Evolutionary conservation across 2,888 invertebrate genomes (phyloP).

Genomic region (Anoplius nigerrimus): DNA sequence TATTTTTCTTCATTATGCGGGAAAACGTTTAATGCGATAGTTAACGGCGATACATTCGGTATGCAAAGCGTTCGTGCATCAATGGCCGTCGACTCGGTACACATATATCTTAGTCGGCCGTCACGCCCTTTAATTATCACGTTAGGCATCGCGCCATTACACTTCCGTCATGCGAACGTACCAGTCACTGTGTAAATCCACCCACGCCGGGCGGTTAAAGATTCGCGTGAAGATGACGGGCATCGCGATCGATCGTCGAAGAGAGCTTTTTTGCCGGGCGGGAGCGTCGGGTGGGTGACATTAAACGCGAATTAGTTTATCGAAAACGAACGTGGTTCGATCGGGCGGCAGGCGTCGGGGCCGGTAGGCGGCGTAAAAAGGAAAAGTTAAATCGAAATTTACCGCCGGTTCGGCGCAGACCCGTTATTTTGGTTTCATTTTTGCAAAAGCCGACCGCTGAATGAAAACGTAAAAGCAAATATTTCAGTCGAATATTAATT

Average conservation of each 20-base stretch:
- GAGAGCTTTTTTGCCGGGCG: too few relatives aligned
- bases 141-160: constrained; percentile 53
- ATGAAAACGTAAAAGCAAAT: constrained; percentile 54
- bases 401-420: background rate
- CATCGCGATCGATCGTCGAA: constrained; percentile 39
- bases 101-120: constrained; percentile 42
- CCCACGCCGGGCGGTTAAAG: constrained; percentile 28
- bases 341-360: too few relatives aligned
- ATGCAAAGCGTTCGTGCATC: constrained; percentile 33
- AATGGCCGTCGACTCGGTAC: constrained; percentile 16
- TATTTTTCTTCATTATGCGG: too few relatives aligned
- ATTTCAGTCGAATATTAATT: constrained; percentile 55
- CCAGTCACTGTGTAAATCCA: constrained; percentile 52
- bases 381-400: too few relatives aligned
- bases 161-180: constrained; percentile 52
- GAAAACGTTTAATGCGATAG: too few relatives aligned
- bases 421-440: constrained; percentile 5
- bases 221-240: constrained; percentile 44
- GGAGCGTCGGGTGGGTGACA: too few relatives aligned
- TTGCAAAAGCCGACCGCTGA: constrained; percentile 2
- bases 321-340: too few relatives aligned
- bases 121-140: constrained; percentile 63
- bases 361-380: too few relatives aligned
- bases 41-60: too few relatives aligned
- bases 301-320: too few relatives aligned